Conservation (phyloP, 2,888 invertebrate species). For the Plemyria rubiginata region DNA sequence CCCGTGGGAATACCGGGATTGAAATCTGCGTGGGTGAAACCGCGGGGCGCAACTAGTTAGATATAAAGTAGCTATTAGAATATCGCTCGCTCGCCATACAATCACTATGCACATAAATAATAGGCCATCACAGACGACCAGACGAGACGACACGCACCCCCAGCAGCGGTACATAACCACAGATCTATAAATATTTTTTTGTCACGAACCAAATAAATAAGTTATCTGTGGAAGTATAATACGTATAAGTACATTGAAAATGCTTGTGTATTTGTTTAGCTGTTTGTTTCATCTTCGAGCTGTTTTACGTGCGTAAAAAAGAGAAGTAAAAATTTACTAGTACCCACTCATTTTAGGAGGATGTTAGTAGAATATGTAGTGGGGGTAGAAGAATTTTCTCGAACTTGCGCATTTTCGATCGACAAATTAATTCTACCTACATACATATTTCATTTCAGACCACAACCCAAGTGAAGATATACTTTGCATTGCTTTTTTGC, state of each 20-base stretch:
- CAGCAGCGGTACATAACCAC: too few species aligned
- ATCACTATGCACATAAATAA: too few species aligned
- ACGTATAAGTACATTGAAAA: neutral
- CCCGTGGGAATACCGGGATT: too few species aligned
- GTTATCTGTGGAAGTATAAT: neutral
- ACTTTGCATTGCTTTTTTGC: slow-evolving; percentile 19
- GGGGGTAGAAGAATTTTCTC: slow-evolving; percentile 52
- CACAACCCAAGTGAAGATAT: slow-evolving; percentile 25
- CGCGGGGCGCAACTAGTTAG: too few species aligned
- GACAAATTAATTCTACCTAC: too few species aligned
- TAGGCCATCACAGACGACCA: too few species aligned
- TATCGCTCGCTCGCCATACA: too few species aligned
- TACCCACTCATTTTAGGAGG: slow-evolving; percentile 14
- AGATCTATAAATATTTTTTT: too few species aligned
- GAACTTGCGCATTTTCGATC: slow-evolving; percentile 45
- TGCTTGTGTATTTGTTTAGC: neutral
- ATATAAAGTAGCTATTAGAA: too few species aligned
- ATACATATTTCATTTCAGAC: slow-evolving; percentile 25
- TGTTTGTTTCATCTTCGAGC: neutral
- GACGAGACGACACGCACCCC: too few species aligned
- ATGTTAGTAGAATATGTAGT: slow-evolving; percentile 20
- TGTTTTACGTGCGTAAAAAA: neutral
- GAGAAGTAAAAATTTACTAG: neutral
- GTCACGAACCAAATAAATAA: too few species aligned
- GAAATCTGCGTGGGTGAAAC: too few species aligned